Conservation (phyloP, 1,140 invertebrate species). For the Drosophila kurseongensis region DNA sequence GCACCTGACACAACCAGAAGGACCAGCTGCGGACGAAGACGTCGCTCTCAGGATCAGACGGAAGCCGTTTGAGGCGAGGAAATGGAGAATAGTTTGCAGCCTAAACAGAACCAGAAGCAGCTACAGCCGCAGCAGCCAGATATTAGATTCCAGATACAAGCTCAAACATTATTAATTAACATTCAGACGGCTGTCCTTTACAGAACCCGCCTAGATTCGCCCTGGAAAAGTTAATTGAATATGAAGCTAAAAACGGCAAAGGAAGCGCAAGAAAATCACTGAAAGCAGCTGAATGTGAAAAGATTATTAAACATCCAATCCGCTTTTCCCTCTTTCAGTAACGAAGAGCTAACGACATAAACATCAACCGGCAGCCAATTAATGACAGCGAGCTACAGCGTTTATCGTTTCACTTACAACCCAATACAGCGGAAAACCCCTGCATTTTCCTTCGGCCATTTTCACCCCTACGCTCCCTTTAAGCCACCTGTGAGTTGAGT, state of each 20-base stretch:
- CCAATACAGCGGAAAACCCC: constrained; percentile 22
- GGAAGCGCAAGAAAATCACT: constrained; percentile 31
- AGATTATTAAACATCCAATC: constrained; percentile 35
- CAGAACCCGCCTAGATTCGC: constrained; percentile 12
- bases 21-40: constrained; percentile 6
- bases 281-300: constrained; percentile 23
- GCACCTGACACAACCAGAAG: constrained; percentile 48
- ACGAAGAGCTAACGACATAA: constrained; percentile 40
- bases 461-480: too few relatives aligned
- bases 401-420: constrained; percentile 53
- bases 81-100: constrained; percentile 49
- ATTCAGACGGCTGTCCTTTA: constrained; percentile 26
- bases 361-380: constrained; percentile 70
- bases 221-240: constrained; percentile 43
- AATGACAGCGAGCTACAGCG: constrained; percentile 68
- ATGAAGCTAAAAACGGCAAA: constrained; percentile 1
- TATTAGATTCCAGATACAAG: constrained; percentile 15
- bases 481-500: constrained; percentile 29
- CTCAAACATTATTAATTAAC: constrained; percentile 50
- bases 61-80: constrained; percentile 63
- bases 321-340: constrained; percentile 17
- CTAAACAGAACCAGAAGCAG: neutral
- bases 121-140: constrained; percentile 5
- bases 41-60: constrained; percentile 42
- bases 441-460: constrained; percentile 4